phyloP scores from a whole-genome alignment of 2,888 invertebrate genomes.

The Muschampia plurimacula region DNA sequence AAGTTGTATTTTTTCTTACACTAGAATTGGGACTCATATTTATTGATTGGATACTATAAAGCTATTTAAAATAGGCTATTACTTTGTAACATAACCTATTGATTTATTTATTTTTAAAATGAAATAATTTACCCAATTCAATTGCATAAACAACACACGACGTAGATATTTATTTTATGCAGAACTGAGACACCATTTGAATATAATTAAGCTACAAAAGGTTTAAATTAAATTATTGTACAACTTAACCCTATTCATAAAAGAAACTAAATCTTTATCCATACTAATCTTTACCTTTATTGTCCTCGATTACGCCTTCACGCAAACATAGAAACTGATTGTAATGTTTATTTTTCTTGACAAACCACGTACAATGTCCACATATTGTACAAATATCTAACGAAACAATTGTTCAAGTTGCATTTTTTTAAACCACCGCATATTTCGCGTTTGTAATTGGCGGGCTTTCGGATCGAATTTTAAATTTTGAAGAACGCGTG shows the following conservation, averaged over 20 bases:
- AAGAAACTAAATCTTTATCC: constrained; percentile 23
- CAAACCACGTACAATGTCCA: constrained; percentile 53
- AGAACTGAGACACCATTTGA: neutral
- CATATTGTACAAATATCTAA: constrained; percentile 53
- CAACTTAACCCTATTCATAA: neutral
- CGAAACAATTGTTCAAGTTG: constrained; percentile 39
- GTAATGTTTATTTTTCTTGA: constrained; percentile 51
- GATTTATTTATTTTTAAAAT: neutral
- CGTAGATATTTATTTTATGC: neutral
- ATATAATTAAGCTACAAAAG: neutral
- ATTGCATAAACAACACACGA: constrained; percentile 3
- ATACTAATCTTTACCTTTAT: constrained; percentile 56
- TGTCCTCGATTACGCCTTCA: constrained; percentile 54
- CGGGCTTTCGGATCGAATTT: constrained; percentile 54
- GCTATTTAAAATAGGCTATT: neutral
- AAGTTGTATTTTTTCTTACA: too few relatives aligned
- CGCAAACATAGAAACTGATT: constrained; percentile 51
- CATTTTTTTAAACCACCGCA: constrained; percentile 53
- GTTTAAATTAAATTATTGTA: constrained; percentile 1
- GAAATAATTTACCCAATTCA: neutral
- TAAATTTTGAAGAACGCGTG: constrained; percentile 60
- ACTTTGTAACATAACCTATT: neutral
- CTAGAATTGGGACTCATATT: too few relatives aligned
- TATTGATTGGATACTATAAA: neutral
- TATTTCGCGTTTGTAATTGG: constrained; percentile 57